Conservation (phyloP, 2,797 vertebrate species). For the Varecia variegata region DNA sequence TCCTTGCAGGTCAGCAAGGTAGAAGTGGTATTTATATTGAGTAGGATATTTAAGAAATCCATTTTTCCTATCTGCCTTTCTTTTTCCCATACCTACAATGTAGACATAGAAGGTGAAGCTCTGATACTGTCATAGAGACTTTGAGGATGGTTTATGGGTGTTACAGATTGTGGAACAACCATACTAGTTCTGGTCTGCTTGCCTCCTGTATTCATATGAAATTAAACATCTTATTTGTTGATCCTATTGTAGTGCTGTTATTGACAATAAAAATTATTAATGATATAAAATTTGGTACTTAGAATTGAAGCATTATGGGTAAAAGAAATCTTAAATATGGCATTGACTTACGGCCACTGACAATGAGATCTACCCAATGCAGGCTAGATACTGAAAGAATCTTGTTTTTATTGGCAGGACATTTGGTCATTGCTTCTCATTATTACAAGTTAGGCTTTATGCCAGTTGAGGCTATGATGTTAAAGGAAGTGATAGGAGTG, state of each 20-base stretch:
- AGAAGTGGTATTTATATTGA: not conserved
- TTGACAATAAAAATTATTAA: not conserved
- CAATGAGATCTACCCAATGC: not conserved
- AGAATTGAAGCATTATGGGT: not conserved
- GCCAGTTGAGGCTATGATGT: not conserved
- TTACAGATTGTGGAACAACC: slow-evolving; percentile 11
- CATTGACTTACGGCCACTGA: not conserved
- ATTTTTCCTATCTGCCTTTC: not conserved
- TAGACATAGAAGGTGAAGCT: not conserved
- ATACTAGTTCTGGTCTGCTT: not conserved
- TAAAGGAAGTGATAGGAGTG: not conserved
- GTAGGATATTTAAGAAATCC: not conserved
- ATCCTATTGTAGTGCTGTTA: slow-evolving; percentile 30
- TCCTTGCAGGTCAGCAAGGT: not conserved
- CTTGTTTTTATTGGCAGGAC: not conserved
- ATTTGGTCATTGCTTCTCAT: not conserved
- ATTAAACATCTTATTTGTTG: slow-evolving; percentile 44
- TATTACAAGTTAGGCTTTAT: not conserved
- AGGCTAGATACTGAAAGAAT: not conserved
- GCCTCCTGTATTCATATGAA: slow-evolving; percentile 27
- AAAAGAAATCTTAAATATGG: not conserved
- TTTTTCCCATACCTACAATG: not conserved
- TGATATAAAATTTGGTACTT: not conserved
- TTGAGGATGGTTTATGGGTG: not conserved
- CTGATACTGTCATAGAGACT: not conserved